Evolutionary conservation across 1,140 invertebrate genomes (phyloP).

Genomic region (Bombus superbus): DNA sequence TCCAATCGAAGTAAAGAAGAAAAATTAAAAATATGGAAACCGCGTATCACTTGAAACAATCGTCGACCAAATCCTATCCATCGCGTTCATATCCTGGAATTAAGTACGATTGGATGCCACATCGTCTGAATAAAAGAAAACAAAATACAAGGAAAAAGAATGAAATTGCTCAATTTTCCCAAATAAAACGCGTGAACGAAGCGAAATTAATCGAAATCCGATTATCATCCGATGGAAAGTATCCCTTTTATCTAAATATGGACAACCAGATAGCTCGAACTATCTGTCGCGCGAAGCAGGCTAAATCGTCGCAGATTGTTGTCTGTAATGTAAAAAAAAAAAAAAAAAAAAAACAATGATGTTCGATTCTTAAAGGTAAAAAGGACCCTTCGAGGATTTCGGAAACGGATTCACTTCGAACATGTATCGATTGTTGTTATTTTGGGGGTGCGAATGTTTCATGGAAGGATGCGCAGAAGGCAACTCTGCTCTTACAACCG

Average conservation of each 20-base stretch:
- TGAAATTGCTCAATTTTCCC: not conserved
- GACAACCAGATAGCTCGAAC: not conserved
- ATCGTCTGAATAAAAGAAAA: not conserved
- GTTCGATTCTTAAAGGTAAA: not conserved
- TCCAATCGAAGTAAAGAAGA: not conserved
- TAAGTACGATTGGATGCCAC: slow-evolving; percentile 6
- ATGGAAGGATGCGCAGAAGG: slow-evolving; percentile 50
- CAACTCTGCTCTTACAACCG: slow-evolving; percentile 46
- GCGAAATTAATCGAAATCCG: not conserved
- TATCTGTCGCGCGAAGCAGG: slow-evolving; percentile 17
- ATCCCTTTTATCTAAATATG: slow-evolving; percentile 1
- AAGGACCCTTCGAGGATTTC: slow-evolving; percentile 17
- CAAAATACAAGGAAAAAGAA: not conserved
- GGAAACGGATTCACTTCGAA: not conserved
- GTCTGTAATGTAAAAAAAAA: not conserved
- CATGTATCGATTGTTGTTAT: not conserved
- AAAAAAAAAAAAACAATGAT: not conserved
- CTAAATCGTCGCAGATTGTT: not conserved
- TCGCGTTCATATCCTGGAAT: slow-evolving; percentile 14
- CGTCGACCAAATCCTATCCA: slow-evolving; percentile 30
- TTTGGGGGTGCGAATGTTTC: slow-evolving; percentile 48
- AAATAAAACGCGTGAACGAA: not conserved
- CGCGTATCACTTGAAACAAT: slow-evolving; percentile 50
- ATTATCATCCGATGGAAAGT: not conserved
- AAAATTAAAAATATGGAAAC: not conserved